Base-by-base conservation (phyloP, 1,140 invertebrate species). In the Aphelenchoides besseyi region DNA sequence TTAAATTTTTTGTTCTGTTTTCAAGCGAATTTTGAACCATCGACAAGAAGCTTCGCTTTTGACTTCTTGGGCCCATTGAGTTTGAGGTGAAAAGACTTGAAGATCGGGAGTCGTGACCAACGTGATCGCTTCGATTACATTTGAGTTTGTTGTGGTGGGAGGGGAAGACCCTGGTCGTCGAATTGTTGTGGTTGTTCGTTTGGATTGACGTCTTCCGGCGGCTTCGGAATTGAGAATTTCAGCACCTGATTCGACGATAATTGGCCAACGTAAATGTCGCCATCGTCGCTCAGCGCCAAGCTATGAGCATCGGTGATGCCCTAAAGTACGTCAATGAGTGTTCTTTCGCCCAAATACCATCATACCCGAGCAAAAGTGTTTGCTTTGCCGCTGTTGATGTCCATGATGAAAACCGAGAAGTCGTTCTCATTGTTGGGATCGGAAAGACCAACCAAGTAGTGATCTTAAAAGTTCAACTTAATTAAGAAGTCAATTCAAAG, bases 301-400 rank as follows among this genome's bases (percentile, higher is more conserved):
- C 78, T 69, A 54, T 83, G 81, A 3, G 74, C 74, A 54, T 84
- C 76, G n/a, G 69, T 67, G 36, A 83, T 35, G 26, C 81, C 81
- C 74, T 83, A 69, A 76, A 79, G 2, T 16, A 77, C 18, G 52
- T n/a, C n/a, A 33, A 79, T 16, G 16, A 57, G 3, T 23, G 26
- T 16, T 2, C 16, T 3, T 33, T 18, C 28, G 41, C 33, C 29
- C 16, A 32, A 28, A 23, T 8, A 69, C 12, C 48, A 12, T n/a
- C n/a, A n/a, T 54, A 78, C 78, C 78, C 82, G 76, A 12, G 75
- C 75, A 70, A 82, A 78, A 8, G 75, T 84, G 28, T 82, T 75
- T 3, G 81, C 82, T 26, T 72, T 73, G 33, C 81, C 81, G 9
- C 72, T 78, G 57, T 84, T 73, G 77, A 84, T 82, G 68, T 82